Evolutionary conservation across 2,113 vertebrate genomes (phyloP).

Genomic region (Alligator sinensis): DNA sequence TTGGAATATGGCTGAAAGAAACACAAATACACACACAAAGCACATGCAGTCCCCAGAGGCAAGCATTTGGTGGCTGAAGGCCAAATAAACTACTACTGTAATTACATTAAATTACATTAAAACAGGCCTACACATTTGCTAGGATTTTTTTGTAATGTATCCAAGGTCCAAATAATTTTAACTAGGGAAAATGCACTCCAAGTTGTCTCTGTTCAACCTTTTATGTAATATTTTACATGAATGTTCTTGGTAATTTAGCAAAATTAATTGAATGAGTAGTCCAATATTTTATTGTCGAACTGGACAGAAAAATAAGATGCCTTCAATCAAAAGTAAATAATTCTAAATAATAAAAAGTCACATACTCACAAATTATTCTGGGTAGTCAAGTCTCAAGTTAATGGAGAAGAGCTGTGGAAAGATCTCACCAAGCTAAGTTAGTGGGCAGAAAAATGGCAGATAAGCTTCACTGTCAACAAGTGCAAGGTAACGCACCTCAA

Average conservation of each 20-base stretch:
- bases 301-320: neutral
- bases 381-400: neutral
- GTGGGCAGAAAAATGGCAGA: no score
- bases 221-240: neutral
- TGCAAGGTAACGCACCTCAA: no score
- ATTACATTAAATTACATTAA: neutral
- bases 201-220: neutral
- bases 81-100: neutral
- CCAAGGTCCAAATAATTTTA: neutral
- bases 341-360: neutral
- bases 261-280: neutral
- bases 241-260: neutral
- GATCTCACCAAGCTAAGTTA: no score
- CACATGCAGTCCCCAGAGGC: neutral
- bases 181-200: neutral
- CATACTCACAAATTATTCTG: neutral
- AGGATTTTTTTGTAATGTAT: neutral
- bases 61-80: fast-evolving
- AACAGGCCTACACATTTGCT: neutral
- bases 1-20: neutral
- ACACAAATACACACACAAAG: neutral
- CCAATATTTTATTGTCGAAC: neutral
- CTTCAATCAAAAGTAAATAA: neutral
- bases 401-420: no score
- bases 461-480: no score